These are phyloP conservation scores for Zosterops pallidus DNA, from an alignment of 2,113 vertebrate species.

Conservation along the genomic window DNA sequence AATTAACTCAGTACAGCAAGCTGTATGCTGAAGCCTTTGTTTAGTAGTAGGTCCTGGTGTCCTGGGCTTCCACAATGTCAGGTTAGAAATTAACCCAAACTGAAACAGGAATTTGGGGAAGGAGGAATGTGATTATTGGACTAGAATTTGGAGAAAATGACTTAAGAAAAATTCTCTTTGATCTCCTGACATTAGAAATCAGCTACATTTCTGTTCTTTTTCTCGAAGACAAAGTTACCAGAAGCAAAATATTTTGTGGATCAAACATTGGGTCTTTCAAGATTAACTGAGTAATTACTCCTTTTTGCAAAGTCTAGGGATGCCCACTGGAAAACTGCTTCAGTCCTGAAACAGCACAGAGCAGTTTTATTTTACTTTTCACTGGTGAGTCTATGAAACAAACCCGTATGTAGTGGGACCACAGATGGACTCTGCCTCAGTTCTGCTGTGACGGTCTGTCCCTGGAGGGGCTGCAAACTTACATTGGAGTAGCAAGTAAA, in stretches of 20 bases:
- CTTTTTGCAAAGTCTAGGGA: not conserved
- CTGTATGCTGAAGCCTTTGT: not conserved
- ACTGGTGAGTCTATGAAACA: not conserved
- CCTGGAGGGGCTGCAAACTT: not conserved
- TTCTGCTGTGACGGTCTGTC: not conserved
- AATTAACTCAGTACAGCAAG: not conserved
- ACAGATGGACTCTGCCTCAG: not conserved
- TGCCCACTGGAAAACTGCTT: not conserved
- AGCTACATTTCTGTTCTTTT: not conserved
- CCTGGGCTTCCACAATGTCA: not conserved
- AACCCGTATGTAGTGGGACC: not conserved
- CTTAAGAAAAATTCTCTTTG: not conserved
- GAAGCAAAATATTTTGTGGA: not conserved
- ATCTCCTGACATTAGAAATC: not conserved
- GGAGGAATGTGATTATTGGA: not conserved
- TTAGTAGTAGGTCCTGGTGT: not conserved
- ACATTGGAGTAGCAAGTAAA: not conserved
- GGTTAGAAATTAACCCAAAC: not conserved
- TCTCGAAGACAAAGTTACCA: not conserved
- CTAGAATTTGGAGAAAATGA: not conserved
- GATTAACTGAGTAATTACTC: not conserved
- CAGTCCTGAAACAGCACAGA: not conserved
- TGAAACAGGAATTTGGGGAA: not conserved
- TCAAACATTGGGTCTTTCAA: not conserved
- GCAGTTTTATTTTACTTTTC: not conserved